Percentiles rank a stretch among this genome's conserved stretches.
These are phyloP conservation scores for Lamellibrachia luymesi DNA, from an alignment of 1,140 invertebrate genomes.

Conservation along the genomic window DNA sequence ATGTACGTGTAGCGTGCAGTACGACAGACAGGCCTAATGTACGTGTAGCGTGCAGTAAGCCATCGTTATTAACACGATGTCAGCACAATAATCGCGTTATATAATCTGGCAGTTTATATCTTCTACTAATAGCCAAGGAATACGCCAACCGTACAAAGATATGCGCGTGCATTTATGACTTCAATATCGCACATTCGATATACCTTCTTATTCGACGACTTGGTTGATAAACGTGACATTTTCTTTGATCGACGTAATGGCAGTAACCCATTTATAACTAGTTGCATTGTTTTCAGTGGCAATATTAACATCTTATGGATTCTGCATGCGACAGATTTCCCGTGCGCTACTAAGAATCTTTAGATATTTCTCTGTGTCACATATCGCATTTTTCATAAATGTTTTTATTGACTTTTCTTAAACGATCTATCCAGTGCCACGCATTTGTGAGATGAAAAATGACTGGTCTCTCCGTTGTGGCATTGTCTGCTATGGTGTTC, in stretches of 20 bases:
- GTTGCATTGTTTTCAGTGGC: neutral
- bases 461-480: neutral
- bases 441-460: neutral
- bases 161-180: neutral
- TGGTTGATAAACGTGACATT: neutral
- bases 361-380: neutral
- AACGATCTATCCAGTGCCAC: neutral
- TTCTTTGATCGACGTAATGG: neutral
- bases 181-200: neutral
- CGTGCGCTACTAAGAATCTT: neutral
- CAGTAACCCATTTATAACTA: neutral
- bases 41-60: neutral
- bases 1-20: neutral
- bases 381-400: neutral
- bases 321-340: neutral
- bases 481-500: neutral
- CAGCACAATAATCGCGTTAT: neutral
- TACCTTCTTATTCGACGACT: neutral
- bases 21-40: neutral
- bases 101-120: neutral
- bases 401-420: neutral
- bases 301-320: neutral
- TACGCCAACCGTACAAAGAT: neutral
- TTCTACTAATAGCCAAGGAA: neutral
- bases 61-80: neutral